Conservation (phyloP, 2,797 vertebrate genomes). For the Adrianichthys oophorus region DNA sequence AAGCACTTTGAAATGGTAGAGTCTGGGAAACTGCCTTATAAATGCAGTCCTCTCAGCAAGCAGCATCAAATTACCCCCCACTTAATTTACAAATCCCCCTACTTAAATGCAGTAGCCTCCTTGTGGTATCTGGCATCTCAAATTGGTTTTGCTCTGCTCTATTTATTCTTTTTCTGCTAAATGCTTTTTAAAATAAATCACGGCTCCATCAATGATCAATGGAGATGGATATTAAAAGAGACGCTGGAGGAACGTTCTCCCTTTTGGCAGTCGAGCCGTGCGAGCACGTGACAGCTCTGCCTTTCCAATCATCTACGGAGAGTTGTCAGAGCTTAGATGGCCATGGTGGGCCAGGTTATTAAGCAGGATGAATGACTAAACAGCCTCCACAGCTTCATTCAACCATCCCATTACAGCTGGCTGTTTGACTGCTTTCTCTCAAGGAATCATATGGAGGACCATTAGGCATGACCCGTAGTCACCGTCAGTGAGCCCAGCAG, state of each 20-base stretch:
- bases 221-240: conserved; percentile 69
- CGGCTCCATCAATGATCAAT: conserved; percentile 68
- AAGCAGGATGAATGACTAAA: conserved; percentile 81
- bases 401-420: conserved; percentile 72
- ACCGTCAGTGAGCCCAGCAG: conserved; percentile 45
- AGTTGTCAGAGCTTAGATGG: conserved; percentile 60
- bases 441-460: conserved; percentile 57
- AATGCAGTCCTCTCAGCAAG: too few relatives aligned
- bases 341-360: conserved; percentile 72
- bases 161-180: conserved; percentile 59
- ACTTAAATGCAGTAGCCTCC: conserved; percentile 24
- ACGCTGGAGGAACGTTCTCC: conserved; percentile 55
- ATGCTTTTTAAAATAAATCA: conserved; percentile 70
- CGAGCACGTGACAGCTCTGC: conserved; percentile 49
- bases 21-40: too few relatives aligned
- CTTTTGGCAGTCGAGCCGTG: conserved; percentile 67
- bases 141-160: conserved; percentile 47
- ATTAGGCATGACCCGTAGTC: conserved; percentile 68
- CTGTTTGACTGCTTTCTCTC: conserved; percentile 58
- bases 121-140: conserved; percentile 31
- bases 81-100: conserved; percentile 12
- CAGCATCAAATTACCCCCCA: conserved; percentile 5
- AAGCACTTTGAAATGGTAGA: too few relatives aligned
- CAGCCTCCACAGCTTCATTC: conserved; percentile 66
- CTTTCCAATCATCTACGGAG: conserved; percentile 72